A percentile compares a stretch with the other conserved stretches of the same genome.
Evolutionary conservation across 1,140 invertebrate genomes (phyloP).

Genomic region (Agrilus planipennis): DNA sequence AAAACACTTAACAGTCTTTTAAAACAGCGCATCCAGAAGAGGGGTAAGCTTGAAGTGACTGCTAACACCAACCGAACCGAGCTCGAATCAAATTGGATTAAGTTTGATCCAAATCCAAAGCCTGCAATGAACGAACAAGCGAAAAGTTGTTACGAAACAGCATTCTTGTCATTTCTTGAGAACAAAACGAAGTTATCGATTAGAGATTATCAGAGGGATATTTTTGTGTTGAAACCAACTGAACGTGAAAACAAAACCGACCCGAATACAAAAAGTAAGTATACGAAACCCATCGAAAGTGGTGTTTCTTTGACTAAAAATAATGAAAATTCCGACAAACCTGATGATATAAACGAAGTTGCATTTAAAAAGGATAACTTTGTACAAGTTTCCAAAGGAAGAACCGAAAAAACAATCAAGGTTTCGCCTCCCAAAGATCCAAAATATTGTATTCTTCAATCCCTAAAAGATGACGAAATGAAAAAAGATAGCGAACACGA

Average conservation of each 20-base stretch:
- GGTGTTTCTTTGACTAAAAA: too few species aligned
- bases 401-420: too few species aligned
- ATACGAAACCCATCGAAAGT: background rate
- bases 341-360: background rate
- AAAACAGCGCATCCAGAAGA: background rate
- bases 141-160: conserved; percentile 10
- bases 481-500: too few species aligned
- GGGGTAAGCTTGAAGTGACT: background rate
- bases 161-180: conserved; percentile 14
- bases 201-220: background rate
- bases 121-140: background rate
- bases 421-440: background rate
- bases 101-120: background rate
- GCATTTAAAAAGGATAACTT: background rate
- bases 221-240: background rate
- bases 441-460: background rate
- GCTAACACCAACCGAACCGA: background rate
- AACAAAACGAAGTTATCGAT: background rate
- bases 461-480: background rate
- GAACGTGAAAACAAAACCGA: background rate
- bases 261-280: background rate
- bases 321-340: background rate
- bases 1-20: background rate
- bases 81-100: background rate
- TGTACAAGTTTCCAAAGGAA: too few species aligned